Evolutionary conservation across 2,888 invertebrate genomes (phyloP), one percentile per base, ranked within the genome.

Genomic region (Dynastes hyllus): DNA sequence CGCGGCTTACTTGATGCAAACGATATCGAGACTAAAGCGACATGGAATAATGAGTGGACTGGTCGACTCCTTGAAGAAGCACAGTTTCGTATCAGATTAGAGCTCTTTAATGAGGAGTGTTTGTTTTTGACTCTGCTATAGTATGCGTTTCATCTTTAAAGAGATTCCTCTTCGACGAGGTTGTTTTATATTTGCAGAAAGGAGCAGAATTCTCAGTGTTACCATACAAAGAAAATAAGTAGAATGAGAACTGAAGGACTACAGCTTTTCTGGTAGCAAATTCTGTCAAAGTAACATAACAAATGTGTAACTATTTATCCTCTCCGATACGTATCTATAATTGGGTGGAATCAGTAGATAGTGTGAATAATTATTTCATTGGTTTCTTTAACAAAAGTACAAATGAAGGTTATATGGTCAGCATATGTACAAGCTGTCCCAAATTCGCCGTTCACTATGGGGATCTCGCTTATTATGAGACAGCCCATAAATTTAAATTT

Each of bases 11-110:
- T 83, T 83, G 84, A 84, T 84, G 83, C 83, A 84, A 82, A 80
- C 82, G 84, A 81, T 83, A 85, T 83, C 84, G 83, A 81, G 83
- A 83, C 83, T 83, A 84, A 84, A 83, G 83, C 84, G 85, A 85
- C 85, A 81, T 82, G 81, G 81, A 85, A 81, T 84, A 85, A 85
- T 84, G 85, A 80, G 81, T 45, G 45, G 73, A 73, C 73, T 40
- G 61, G 61, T 73, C 58, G 73, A 73, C 73, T 73, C 61, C 50
- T 55, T 61, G 73, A 73, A 73, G 61, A 40, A 73, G 45, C 29
- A 78, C 70, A 61, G 50, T 32, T 67, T 50, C 55, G 67, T 73
- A 78, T 78, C 76, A 78, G 78, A 75, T 78, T 76, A 66, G 78
- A 53, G 63, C 29, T 66, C 76, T 67, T 76, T 78, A 78, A 78